Evolutionary conservation across 2,888 invertebrate genomes (phyloP), one percentile per base, ranked within the genome.

Genomic region (Gnatocerus cornutus): DNA sequence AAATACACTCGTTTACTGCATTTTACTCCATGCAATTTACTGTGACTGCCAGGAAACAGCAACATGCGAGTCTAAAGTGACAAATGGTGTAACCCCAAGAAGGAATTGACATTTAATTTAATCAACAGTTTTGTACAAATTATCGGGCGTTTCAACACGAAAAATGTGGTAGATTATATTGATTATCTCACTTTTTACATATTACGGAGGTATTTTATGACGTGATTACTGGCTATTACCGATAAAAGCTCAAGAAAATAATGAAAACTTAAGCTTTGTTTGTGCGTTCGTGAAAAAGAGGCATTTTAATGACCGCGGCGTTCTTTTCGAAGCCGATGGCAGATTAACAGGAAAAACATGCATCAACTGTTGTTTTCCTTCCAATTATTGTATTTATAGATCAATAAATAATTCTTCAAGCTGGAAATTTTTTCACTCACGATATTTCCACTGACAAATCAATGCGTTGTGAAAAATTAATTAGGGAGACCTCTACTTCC

Each of bases 231-330:
- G 52, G 50, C 59, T 50, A 66, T 66, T 66, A 66, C 58, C 48
- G 66, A 66, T 66, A 66, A 66, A 63, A 66, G 58, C 50, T 48
- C 29, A 59, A 66, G 58, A 66, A 65, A 66, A 66, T 58, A 59
- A 56, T 65, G 64, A 56, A 65, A 62, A 46, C 56, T 46, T 56
- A 9, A 33, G 46, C 33, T 58, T 48, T 66, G 58, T 66, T 65
- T 56, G 55, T 52, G 52, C 43, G 43, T 52, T 63, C 53, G 63
- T 52, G 43, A 41, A 63, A 52, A 14, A 43, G 53, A 63, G 29
- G 41, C 29, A 43, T 63, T 63, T 53, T 53, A 62, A 62, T 41
- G 50, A 41, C 37, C 16, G 48, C 29, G 27, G 29, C 29, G 27
- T 7, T n/a, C 8, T 21, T 29, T 29, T 50, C 3, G 13, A 59